Conservation (phyloP, 2,888 invertebrate genomes). For the Beris chalybata region DNA sequence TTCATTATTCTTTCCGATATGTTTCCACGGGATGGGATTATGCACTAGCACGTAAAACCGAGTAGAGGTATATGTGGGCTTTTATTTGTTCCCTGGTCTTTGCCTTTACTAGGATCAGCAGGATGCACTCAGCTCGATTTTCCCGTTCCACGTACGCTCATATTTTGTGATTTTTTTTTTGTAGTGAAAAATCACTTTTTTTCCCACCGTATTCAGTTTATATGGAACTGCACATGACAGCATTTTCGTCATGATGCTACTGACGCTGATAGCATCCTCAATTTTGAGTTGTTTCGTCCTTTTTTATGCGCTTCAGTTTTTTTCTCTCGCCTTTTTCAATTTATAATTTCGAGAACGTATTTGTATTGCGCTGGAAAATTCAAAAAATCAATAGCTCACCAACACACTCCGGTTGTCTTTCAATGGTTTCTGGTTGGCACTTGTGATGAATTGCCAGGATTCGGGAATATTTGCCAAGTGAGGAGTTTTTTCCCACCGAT, state of each 20-base stretch:
- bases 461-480: conserved; percentile 13
- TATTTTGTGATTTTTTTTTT: conserved; percentile 21
- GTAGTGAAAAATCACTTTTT: conserved; percentile 1
- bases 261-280: conserved; percentile 23
- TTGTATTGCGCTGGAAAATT: conserved; percentile 18
- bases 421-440: conserved; percentile 19
- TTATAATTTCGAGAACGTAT: conserved; percentile 32
- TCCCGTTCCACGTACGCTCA: conserved; percentile 3
- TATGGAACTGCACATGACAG: conserved; percentile 34
- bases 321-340: conserved; percentile 30
- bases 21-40: conserved; percentile 34
- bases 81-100: conserved; percentile 31
- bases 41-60: conserved; percentile 36
- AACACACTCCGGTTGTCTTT: conserved; percentile 17
- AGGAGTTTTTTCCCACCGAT: neutral
- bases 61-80: conserved; percentile 29
- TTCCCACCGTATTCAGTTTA: conserved; percentile 1
- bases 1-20: conserved; percentile 36
- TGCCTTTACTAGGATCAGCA: conserved; percentile 25
- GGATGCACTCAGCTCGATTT: conserved; percentile 25
- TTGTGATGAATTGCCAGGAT: conserved; percentile 25
- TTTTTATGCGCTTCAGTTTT: conserved; percentile 15
- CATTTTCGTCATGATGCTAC: conserved; percentile 23
- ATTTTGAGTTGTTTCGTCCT: conserved; percentile 25
- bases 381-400: conserved; percentile 27